Conservation (phyloP, 2,113 vertebrate genomes). For the Myiozetetes cayanensis region DNA sequence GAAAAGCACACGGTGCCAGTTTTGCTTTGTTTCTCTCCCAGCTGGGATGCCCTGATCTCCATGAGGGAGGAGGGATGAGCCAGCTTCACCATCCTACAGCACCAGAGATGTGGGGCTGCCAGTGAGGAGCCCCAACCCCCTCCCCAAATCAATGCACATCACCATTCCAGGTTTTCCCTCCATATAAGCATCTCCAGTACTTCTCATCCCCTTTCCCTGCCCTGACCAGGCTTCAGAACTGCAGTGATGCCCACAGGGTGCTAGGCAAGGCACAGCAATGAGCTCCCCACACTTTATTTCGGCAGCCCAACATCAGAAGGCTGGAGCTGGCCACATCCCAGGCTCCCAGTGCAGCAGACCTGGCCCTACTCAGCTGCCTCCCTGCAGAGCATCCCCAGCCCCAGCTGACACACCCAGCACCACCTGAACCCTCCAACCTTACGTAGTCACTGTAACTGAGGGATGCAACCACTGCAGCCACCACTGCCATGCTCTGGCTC, state of each 20-base stretch:
- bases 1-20: neutral
- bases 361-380: neutral
- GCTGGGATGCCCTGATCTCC: neutral
- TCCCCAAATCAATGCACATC: fast-evolving
- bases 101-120: fast-evolving
- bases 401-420: neutral
- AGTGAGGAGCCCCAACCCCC: neutral
- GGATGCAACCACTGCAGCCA: neutral
- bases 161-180: neutral
- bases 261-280: fast-evolving
- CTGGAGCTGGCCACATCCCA: neutral
- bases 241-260: fast-evolving
- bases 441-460: fast-evolving
- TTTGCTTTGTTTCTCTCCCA: neutral
- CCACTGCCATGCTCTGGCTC: neutral
- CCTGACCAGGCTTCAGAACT: fast-evolving
- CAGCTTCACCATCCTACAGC: neutral
- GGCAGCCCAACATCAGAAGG: fast-evolving
- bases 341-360: fast-evolving
- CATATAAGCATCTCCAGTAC: neutral
- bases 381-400: neutral
- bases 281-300: fast-evolving
- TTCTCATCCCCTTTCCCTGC: neutral
- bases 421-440: neutral
- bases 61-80: fast-evolving